Base-by-base conservation (phyloP, 2,888 invertebrate genomes). In the Willowsia nigromaculata region DNA sequence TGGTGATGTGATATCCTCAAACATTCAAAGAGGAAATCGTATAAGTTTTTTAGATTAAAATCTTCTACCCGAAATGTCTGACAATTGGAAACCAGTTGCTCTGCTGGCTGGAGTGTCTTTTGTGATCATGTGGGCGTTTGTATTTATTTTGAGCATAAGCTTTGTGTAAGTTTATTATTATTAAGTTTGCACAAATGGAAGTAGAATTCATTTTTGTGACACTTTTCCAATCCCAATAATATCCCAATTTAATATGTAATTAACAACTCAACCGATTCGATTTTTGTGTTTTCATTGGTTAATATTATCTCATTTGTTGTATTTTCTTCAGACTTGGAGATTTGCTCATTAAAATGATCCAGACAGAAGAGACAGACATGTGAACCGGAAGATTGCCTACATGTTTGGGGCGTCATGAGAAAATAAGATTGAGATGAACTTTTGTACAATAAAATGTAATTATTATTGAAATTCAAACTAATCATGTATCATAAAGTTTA, bases 101-200 rank as follows among this genome's bases (percentile, higher is more conserved):
- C 0, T 78, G 6, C 1, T 78, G 0, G 18, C 33, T 30, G 76
- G 76, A 15, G 3, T 78, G n/a, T 50, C 7, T 18, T 78, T 78
- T 53, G 30, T n/a, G 33, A 30, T 78, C 9, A 9, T 78, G 3
- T 78, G 76, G 76, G 18, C 33, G 5, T 78, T 78, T 9, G 7
- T 53, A 0, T 78, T 78, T 33, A 53, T 78, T 78, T 27, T 78
- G 22, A 18, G n/a, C 0, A 30, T 78, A 30, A 78, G 76, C 18
- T 78, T 78, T 22, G 11, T 53, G 76, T 78, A 78, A 78, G 76
- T 53, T 25, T 18, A 50, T n/a, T n/a, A n/a, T n/a, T n/a, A n/a
- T n/a, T n/a, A n/a, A n/a, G n/a, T n/a, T n/a, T n/a, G n/a, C n/a
- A n/a, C n/a, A n/a, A n/a, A n/a, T n/a, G n/a, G n/a, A n/a, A n/a